A percentile compares a stretch with the other conserved stretches of the same genome.
Conservation (phyloP, 2,888 invertebrate species). For the Theodoxus fluviatilis region DNA sequence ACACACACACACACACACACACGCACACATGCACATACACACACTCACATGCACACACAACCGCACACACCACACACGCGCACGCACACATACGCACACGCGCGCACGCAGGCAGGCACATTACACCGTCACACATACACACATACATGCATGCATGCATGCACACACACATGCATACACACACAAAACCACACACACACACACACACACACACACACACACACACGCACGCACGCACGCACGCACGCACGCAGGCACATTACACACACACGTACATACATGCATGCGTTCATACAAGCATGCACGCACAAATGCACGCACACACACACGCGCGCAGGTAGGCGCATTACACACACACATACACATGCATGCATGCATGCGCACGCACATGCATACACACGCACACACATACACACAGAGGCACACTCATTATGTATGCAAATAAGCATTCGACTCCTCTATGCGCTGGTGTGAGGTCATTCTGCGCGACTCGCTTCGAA, state of each 20-base stretch:
- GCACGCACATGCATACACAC: conserved; percentile 18
- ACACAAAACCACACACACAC: background rate
- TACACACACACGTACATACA: conserved; percentile 18
- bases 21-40: conserved; percentile 1
- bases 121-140: conserved; percentile 4
- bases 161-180: conserved; percentile 9
- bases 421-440: background rate
- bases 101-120: background rate
- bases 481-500: no score
- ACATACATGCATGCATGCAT: conserved; percentile 15
- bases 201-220: conserved; percentile 18
- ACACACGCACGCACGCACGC: conserved; percentile 10
- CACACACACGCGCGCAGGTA: no score
- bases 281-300: conserved; percentile 2
- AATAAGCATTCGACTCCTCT: no score
- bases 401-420: conserved; percentile 5
- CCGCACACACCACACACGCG: background rate
- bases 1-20: conserved; percentile 18
- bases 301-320: conserved; percentile 9
- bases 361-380: conserved; percentile 5
- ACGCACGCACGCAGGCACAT: background rate
- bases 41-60: background rate
- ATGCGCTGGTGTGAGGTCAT: no score
- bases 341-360: conserved; percentile 18
- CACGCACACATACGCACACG: background rate